Evolutionary conservation across 2,113 vertebrate species (phyloP).

Genomic region (Podarcis cretensis): DNA sequence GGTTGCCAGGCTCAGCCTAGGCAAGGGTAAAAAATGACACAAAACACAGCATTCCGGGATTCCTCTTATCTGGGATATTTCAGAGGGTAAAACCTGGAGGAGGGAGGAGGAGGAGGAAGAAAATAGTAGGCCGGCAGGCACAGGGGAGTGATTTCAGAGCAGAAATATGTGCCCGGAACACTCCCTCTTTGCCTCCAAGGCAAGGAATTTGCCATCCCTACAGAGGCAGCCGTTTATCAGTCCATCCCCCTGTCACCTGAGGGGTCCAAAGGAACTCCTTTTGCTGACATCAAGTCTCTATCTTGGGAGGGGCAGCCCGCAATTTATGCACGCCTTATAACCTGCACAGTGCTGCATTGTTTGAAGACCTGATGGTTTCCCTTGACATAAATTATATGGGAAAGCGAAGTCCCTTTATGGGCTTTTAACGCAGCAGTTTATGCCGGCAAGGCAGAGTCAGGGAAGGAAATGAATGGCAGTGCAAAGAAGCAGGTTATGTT

Average conservation of each 20-base stretch:
- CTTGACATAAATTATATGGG: background rate
- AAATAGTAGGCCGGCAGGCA: constrained; percentile 15
- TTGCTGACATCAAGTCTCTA: background rate
- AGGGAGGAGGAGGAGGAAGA: background rate
- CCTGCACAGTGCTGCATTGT: background rate
- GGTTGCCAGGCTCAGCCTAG: background rate
- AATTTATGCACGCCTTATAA: constrained; percentile 55
- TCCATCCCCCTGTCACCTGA: constrained; percentile 49
- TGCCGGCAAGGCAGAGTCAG: constrained; percentile 8
- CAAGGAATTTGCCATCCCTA: constrained; percentile 62
- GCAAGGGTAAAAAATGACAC: accelerated
- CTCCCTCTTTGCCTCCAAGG: constrained; percentile 59
- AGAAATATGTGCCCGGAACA: constrained; percentile 63
- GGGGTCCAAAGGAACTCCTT: background rate
- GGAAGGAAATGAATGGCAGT: accelerated
- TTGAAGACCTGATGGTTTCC: background rate
- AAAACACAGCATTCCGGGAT: background rate
- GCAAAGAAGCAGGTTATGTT: background rate
- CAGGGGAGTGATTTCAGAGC: constrained; percentile 60
- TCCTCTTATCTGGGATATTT: constrained; percentile 1
- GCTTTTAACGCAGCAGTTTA: background rate
- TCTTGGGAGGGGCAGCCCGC: constrained; percentile 2
- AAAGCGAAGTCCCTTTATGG: background rate
- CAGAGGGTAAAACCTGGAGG: background rate
- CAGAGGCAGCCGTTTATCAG: constrained; percentile 56